Evolutionary conservation across 2,888 invertebrate genomes (phyloP).

Genomic region (Heliconius cydno): DNA sequence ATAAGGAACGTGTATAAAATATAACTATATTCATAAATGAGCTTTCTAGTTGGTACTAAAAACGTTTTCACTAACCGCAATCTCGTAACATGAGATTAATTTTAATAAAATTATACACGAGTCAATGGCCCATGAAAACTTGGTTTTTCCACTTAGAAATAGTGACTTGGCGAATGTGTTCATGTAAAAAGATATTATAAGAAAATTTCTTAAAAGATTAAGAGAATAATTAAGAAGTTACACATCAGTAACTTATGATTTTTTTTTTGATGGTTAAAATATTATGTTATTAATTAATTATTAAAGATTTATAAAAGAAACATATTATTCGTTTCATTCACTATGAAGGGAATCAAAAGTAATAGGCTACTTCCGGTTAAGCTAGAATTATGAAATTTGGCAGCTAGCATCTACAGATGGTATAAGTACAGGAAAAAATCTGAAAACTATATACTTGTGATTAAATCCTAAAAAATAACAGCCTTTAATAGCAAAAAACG

Average conservation of each 20-base stretch:
- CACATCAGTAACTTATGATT: neutral
- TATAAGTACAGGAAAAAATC: no score
- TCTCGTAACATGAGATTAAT: slow-evolving; percentile 1
- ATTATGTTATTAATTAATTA: neutral
- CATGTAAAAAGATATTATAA: slow-evolving; percentile 19
- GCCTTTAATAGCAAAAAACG: no score
- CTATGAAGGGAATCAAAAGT: no score
- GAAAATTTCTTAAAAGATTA: neutral
- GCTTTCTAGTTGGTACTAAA: neutral
- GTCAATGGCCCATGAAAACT: slow-evolving; percentile 10
- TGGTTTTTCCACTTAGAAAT: slow-evolving; percentile 8
- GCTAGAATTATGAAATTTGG: no score
- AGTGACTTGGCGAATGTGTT: slow-evolving; percentile 22
- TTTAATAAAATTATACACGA: slow-evolving; percentile 17
- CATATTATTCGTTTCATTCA: neutral
- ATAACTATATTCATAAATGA: no score
- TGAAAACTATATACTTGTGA: no score
- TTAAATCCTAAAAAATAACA: no score
- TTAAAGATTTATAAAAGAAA: neutral
- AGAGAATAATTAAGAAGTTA: neutral
- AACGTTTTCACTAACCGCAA: neutral
- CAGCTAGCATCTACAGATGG: no score
- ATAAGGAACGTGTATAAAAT: no score
- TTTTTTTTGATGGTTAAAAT: no score
- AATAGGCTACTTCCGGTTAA: no score